Base-by-base conservation (phyloP, 2,888 invertebrate genomes). In the Xestia c-nigrum region DNA sequence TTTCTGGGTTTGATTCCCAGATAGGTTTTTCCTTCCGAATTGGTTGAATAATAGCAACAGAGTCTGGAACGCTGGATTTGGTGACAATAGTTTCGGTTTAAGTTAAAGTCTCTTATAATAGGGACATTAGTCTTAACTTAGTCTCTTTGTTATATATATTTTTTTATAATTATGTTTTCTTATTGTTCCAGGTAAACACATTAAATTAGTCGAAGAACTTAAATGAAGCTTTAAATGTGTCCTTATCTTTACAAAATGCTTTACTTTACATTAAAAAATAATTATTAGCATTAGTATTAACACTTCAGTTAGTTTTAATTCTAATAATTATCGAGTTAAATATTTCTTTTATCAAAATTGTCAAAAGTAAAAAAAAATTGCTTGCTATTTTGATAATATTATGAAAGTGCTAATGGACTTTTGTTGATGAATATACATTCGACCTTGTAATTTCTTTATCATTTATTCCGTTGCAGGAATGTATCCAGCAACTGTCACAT, bases 121-220 rank as follows among this genome's bases (percentile, higher is more conserved):
- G 52, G 21, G 9, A 52, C 55, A n/a, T 55, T 10, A n/a, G 4
- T n/a, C n/a, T 55, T 52, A 52, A 52, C 21, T 55, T 12, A 1
- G 12, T 14, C 16, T 59, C 31, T 24, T 31, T 31, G 31, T 59
- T 7, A 31, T 14, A n/a, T 64, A 38, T n/a, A 19, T 61, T 61
- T 10, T 59, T 24, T 74, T n/a, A 31, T 31, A 31, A 31, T 31
- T 31, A 24, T 63, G 1, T 74, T 7, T 74, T 74, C 63, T 85
- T 88, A 88, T 91, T 94, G 91, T 97, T 97, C 57, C 95, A 97
- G 97, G 93, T 97, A 78, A 97, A 97, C 90, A 97, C 97, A 47
- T 79, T 96, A 76, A 97, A 96, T 86, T 97, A 77, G 40, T 57
- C 12, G 61, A 57, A 57, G 69, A 50, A 52, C 21, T 57, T 38